Percentiles rank a stretch among this genome's conserved stretches.
These are phyloP conservation scores for Condylura cristata DNA, from an alignment of 2,113 vertebrate species.

Conservation along the genomic window DNA sequence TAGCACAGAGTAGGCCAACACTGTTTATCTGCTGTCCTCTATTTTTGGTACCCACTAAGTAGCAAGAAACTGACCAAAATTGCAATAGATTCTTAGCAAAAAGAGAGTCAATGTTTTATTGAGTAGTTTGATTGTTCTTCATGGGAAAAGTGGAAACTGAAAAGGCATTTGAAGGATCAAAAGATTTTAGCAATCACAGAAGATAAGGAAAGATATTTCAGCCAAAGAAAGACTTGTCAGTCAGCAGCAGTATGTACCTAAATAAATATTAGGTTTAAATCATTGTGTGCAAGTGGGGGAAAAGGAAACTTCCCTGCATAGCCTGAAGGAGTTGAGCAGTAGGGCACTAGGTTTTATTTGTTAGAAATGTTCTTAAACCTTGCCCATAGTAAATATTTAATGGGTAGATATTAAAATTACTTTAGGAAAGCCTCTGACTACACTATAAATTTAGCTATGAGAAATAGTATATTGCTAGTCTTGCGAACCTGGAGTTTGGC, in stretches of 20 bases:
- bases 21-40: not conserved
- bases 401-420: not conserved
- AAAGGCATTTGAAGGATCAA: not conserved
- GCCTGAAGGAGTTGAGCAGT: not conserved
- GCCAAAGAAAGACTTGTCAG: not conserved
- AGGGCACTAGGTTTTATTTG: not conserved
- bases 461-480: not conserved
- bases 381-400: not conserved
- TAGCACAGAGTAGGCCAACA: not conserved
- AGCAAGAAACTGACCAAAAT: not conserved
- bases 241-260: not conserved
- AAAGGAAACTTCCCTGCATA: not conserved
- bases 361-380: not conserved
- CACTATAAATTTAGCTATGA: not conserved
- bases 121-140: not conserved
- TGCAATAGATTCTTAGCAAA: not conserved
- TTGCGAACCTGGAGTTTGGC: not conserved
- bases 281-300: not conserved
- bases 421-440: not conserved
- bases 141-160: not conserved
- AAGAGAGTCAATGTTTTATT: not conserved
- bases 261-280: slow-evolving; percentile 13
- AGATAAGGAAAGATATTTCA: not conserved
- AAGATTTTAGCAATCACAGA: not conserved
- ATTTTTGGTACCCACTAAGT: not conserved